Percentiles rank a stretch among this genome's conserved stretches.
phyloP scores from a whole-genome alignment of 2,888 invertebrate species.

The Pseudococcus jackbeardsleyi region DNA sequence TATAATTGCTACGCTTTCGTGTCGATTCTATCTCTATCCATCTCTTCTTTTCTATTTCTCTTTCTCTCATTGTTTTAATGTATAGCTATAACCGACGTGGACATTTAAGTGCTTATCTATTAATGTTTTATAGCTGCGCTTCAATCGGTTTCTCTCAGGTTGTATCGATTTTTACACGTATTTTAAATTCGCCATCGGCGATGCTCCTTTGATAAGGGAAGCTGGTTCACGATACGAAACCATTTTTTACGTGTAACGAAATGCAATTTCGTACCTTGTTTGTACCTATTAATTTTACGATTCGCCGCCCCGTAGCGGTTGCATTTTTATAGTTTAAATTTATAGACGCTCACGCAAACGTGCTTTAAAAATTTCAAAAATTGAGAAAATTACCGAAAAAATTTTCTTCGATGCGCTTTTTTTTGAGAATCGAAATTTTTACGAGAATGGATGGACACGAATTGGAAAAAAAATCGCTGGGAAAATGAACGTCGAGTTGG shows the following conservation, averaged over 20 bases:
- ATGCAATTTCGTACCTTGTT: background rate
- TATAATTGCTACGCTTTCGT: conserved; percentile 35
- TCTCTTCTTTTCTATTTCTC: background rate
- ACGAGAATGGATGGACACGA: background rate
- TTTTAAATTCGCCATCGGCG: background rate
- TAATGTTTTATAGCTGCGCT: conserved; percentile 42
- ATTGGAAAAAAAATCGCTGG: background rate
- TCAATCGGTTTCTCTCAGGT: conserved; percentile 43
- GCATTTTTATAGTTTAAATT: conserved; percentile 18
- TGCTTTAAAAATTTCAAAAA: background rate
- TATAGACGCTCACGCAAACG: background rate
- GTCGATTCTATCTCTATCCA: background rate
- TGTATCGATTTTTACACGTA: conserved; percentile 36
- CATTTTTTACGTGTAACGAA: background rate
- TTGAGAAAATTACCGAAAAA: background rate
- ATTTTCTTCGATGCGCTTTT: background rate
- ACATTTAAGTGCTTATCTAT: conserved; percentile 55
- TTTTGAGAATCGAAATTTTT: background rate
- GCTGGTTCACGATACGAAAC: conserved; percentile 4
- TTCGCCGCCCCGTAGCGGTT: background rate
- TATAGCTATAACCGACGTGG: conserved; percentile 45
- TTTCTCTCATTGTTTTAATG: conserved; percentile 43
- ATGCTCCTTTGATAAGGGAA: background rate
- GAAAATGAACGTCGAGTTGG: background rate
- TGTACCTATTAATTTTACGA: background rate